phyloP scores from a whole-genome alignment of 1,140 invertebrate species.

The Leptinotarsa lineolata region DNA sequence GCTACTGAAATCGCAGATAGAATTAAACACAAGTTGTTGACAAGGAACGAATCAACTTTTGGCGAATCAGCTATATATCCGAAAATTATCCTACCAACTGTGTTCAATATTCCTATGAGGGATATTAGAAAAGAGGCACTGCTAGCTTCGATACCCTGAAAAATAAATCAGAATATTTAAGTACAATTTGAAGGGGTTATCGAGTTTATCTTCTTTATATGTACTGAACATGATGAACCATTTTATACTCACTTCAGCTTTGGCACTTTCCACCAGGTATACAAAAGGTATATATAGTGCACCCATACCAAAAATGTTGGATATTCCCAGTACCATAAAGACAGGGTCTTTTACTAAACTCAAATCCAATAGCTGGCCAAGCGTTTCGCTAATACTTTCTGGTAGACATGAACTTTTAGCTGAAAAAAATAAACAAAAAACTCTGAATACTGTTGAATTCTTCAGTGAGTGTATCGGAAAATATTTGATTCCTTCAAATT shows the following conservation, averaged over 20 bases:
- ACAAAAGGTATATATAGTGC: slow-evolving; percentile 96
- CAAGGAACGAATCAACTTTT: slow-evolving; percentile 84
- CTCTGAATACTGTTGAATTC: neutral
- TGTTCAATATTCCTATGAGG: slow-evolving; percentile 95
- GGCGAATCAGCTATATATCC: slow-evolving; percentile 86
- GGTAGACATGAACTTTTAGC: neutral
- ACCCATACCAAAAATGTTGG: slow-evolving; percentile 92
- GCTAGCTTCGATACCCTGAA: slow-evolving; percentile 73
- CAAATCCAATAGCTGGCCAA: slow-evolving; percentile 84
- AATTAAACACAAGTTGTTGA: slow-evolving; percentile 93
- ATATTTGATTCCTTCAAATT: no score
- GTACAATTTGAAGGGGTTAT: no score
- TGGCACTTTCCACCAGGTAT: slow-evolving; percentile 85
- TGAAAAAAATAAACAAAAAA: neutral
- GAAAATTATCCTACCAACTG: slow-evolving; percentile 82
- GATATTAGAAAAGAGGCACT: slow-evolving; percentile 89
- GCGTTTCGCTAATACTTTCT: neutral
- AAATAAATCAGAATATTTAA: slow-evolving; percentile 35
- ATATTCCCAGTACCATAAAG: slow-evolving; percentile 90
- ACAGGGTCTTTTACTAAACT: slow-evolving; percentile 87
- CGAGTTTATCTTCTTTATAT: no score
- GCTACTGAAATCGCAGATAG: slow-evolving; percentile 86
- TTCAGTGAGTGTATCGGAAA: no score
- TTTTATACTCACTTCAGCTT: slow-evolving; percentile 62
- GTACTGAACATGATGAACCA: neutral